A percentile compares a stretch with the other conserved stretches of the same genome.
Conservation (phyloP, 2,113 vertebrate species). For the Smithornis capensis region DNA sequence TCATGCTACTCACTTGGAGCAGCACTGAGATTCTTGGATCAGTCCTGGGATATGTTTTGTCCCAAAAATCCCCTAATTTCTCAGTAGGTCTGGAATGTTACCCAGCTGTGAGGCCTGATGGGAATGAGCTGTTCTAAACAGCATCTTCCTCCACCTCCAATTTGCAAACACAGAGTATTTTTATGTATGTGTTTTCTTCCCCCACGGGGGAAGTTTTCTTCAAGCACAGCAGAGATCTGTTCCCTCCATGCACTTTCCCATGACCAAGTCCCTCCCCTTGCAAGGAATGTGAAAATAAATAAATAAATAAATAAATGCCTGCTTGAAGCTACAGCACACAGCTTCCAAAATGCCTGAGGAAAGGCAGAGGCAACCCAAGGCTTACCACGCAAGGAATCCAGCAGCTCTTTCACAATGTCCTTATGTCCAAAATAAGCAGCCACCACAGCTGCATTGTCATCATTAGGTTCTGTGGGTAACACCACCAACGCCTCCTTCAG, state of each 20-base stretch:
- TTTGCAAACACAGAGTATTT: neutral
- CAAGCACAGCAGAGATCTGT: neutral
- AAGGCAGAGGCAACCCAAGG: neutral
- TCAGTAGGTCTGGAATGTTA: neutral
- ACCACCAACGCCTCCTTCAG: slow-evolving; percentile 76
- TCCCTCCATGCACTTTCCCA: neutral
- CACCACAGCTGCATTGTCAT: slow-evolving; percentile 85
- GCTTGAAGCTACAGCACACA: neutral
- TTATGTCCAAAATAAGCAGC: slow-evolving; percentile 85
- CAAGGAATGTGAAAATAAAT: neutral
- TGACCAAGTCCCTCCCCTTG: neutral
- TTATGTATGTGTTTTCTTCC: neutral
- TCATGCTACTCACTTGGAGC: neutral
- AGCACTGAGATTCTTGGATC: neutral
- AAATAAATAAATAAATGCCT: neutral
- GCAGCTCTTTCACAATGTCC: slow-evolving; percentile 79
- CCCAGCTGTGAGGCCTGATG: neutral
- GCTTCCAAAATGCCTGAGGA: neutral
- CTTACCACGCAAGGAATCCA: slow-evolving; percentile 85
- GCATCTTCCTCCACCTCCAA: neutral
- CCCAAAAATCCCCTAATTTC: neutral
- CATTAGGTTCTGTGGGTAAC: slow-evolving; percentile 79
- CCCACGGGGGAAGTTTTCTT: neutral
- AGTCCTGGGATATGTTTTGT: neutral
- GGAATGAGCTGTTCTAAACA: neutral